A percentile compares a stretch with the other conserved stretches of the same genome.
These are phyloP conservation scores for Cistogaster globosa DNA, from an alignment of 2,888 invertebrate genomes.

Conservation along the genomic window DNA sequence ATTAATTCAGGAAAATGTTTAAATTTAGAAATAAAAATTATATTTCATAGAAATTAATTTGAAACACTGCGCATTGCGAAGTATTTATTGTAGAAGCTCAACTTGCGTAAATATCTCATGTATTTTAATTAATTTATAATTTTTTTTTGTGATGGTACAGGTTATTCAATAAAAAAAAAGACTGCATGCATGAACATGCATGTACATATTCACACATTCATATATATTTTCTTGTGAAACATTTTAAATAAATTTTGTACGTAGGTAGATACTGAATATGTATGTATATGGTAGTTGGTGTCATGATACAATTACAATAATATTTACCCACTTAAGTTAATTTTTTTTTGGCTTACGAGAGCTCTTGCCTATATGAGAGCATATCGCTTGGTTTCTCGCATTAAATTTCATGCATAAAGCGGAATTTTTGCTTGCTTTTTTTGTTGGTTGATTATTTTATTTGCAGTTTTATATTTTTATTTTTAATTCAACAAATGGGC, in stretches of 20 bases:
- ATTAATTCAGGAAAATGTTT: too few species aligned
- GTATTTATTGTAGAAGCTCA: background rate
- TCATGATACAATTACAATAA: conserved; percentile 3
- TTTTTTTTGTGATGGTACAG: too few species aligned
- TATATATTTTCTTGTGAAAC: too few species aligned
- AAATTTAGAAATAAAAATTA: too few species aligned
- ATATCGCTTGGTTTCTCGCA: background rate
- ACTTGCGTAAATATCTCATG: background rate
- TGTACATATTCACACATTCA: background rate
- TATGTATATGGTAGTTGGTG: background rate
- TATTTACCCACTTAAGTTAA: conserved; percentile 31
- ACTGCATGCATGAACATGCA: background rate
- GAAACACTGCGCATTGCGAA: background rate
- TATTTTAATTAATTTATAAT: too few species aligned
- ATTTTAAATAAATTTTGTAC: too few species aligned
- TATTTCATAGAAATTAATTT: background rate
- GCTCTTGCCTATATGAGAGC: background rate
- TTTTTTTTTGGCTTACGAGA: background rate
- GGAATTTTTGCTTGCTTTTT: background rate
- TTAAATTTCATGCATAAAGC: background rate
- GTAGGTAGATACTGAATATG: too few species aligned
- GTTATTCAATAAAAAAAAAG: conserved; percentile 24
- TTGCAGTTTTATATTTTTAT: conserved; percentile 9
- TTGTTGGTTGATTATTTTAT: background rate
- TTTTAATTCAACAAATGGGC: conserved; percentile 28